phyloP scores from a whole-genome alignment of 2,113 vertebrate genomes.

The Periophthalmodon schlosseri region DNA sequence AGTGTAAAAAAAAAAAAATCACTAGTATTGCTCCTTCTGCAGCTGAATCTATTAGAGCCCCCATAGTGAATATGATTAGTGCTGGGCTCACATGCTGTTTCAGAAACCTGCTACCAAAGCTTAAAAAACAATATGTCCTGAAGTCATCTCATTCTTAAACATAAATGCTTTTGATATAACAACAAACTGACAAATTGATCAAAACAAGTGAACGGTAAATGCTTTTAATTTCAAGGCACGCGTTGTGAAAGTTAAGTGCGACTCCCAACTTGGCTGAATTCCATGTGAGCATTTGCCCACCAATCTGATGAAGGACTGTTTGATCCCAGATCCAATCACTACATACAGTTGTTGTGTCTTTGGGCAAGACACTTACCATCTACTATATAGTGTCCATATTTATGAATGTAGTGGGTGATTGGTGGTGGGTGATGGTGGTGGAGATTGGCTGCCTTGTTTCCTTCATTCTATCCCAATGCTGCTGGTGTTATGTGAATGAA shows the following conservation, averaged over 20 bases:
- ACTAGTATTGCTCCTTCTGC: conserved; percentile 18
- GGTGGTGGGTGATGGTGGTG: neutral
- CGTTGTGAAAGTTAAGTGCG: neutral
- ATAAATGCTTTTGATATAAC: conserved; percentile 3
- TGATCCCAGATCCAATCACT: neutral
- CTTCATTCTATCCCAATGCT: neutral
- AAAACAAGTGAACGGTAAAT: conserved; percentile 6
- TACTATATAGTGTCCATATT: neutral
- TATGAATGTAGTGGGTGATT: no score
- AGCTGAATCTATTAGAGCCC: conserved; percentile 38
- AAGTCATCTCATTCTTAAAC: conserved; percentile 38
- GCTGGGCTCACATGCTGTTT: conserved; percentile 53
- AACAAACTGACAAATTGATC: conserved; percentile 32
- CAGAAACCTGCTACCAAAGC: conserved; percentile 39
- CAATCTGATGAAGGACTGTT: no score
- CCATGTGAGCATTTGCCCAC: no score
- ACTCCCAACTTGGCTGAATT: neutral
- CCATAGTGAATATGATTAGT: conserved; percentile 47
- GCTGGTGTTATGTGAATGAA: no score
- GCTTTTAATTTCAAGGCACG: neutral
- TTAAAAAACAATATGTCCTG: conserved; percentile 38
- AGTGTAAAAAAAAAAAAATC: conserved; percentile 5
- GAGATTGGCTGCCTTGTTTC: neutral
- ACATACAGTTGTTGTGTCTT: no score
- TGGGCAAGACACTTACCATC: no score